Evolutionary conservation across 2,888 invertebrate species (phyloP), one percentile per base, ranked within the genome.

Genomic region (Carabus problematicus): DNA sequence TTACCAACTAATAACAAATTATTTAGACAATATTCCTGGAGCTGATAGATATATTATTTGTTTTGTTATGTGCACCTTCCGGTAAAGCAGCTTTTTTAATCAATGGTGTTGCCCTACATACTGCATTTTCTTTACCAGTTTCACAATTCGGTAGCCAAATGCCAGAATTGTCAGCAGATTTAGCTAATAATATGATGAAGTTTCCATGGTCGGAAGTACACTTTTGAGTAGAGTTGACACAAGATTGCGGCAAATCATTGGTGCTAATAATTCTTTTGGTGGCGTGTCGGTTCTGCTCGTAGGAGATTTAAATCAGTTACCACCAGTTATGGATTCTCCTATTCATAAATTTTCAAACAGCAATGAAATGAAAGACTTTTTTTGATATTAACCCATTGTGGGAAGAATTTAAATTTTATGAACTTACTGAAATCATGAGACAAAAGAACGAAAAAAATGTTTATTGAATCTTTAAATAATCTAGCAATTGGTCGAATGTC

Each of bases 241-340:
- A 19, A 72, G 77, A 54, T 72, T 79, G 29, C 69, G 74, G 70
- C 77, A 80, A 75, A 77, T 78, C 8, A 74, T 73, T 66, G 73
- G 74, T 7, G 70, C n/a, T 49, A 72, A 75, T 62, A 47, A 71
- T 67, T 58, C 61, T n/a, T 79, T 80, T 74, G 79, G 79, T 12
- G 76, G 77, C 12, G 59, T 77, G 3, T 78, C 77, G 8, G 72
- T 79, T 3, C 64, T 79, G 8, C 71, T 75, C 11, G 74, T 80
- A 55, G 80, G 6, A 14, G 19, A n/a, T n/a, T n/a, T n/a, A n/a
- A n/a, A n/a, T n/a, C n/a, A n/a, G n/a, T n/a, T n/a, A n/a, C n/a
- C n/a, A n/a, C n/a, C n/a, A n/a, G n/a, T n/a, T n/a, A n/a, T n/a
- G n/a, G n/a, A n/a, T n/a, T n/a, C n/a, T n/a, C 29, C 18, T 11